Evolutionary conservation across 2,797 vertebrate species (phyloP).

Genomic region (Nothura maculosa): DNA sequence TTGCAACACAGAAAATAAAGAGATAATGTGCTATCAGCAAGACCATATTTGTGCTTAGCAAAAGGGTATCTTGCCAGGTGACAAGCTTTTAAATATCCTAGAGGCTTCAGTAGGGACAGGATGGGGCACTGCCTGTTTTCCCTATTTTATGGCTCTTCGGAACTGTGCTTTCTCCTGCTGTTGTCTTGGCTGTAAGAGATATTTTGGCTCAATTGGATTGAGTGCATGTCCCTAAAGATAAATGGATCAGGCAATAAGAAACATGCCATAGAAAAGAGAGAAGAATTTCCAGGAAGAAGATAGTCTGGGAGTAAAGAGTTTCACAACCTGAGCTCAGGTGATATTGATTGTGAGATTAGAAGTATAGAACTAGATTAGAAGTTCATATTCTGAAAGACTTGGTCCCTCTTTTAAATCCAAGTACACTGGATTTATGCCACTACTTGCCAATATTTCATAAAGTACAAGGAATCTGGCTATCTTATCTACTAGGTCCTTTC

Average conservation of each 20-base stretch:
- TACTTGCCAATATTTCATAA: background rate
- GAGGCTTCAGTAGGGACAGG: background rate
- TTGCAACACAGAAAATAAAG: background rate
- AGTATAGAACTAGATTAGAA: too few relatives aligned
- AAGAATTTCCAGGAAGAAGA: background rate
- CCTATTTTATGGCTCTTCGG: background rate
- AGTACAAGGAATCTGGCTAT: background rate
- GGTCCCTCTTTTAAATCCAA: background rate
- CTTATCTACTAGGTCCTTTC: background rate
- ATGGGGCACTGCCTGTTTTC: background rate
- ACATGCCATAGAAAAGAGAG: background rate
- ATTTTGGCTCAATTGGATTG: background rate
- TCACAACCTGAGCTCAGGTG: background rate
- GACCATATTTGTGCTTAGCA: background rate
- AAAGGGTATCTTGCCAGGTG: background rate
- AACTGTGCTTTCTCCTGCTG: background rate
- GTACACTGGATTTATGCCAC: background rate
- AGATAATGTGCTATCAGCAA: background rate
- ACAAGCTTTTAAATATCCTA: background rate
- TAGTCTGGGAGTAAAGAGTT: background rate
- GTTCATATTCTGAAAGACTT: background rate
- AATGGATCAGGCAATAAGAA: background rate
- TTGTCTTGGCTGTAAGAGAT: background rate
- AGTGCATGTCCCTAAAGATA: background rate
- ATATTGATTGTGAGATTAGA: background rate